Percentiles rank a stretch among this genome's conserved stretches.
These are phyloP conservation scores for Axinella damicornis DNA, from an alignment of 37 sponge, comb jelly and placozoan genomes.

Conservation along the genomic window DNA sequence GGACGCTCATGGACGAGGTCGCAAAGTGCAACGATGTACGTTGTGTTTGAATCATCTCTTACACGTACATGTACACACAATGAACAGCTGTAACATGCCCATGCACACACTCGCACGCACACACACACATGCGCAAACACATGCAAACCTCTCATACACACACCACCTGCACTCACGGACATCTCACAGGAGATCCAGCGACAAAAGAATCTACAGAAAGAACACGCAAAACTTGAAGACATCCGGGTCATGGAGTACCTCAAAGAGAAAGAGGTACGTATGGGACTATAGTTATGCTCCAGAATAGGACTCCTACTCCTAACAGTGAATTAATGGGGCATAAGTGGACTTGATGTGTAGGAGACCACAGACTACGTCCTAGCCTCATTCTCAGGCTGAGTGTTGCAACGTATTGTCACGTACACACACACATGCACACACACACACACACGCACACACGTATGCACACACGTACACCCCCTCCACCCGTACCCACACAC, in stretches of 20 bases:
- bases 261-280: slow-evolving; percentile 89
- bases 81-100: too few relatives aligned
- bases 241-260: slow-evolving; percentile 90
- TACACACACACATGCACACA: background rate
- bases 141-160: background rate
- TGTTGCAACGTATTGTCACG: too few relatives aligned
- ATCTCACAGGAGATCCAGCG: slow-evolving; percentile 79
- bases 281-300: background rate
- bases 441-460: background rate
- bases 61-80: too few relatives aligned
- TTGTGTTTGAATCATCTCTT: background rate
- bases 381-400: too few relatives aligned
- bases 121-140: too few relatives aligned
- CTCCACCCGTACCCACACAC: background rate
- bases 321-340: too few relatives aligned
- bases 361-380: too few relatives aligned
- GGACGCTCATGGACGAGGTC: slow-evolving; percentile 93
- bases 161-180: too few relatives aligned
- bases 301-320: too few relatives aligned
- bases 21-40: slow-evolving; percentile 77
- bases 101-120: background rate
- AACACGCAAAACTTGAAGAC: slow-evolving; percentile 92
- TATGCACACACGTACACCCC: background rate
- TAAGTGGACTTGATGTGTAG: too few relatives aligned
- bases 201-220: slow-evolving; percentile 78